These are phyloP conservation scores for Drosophila kepulauana DNA, from an alignment of 1,140 invertebrate genomes.

Conservation along the genomic window DNA sequence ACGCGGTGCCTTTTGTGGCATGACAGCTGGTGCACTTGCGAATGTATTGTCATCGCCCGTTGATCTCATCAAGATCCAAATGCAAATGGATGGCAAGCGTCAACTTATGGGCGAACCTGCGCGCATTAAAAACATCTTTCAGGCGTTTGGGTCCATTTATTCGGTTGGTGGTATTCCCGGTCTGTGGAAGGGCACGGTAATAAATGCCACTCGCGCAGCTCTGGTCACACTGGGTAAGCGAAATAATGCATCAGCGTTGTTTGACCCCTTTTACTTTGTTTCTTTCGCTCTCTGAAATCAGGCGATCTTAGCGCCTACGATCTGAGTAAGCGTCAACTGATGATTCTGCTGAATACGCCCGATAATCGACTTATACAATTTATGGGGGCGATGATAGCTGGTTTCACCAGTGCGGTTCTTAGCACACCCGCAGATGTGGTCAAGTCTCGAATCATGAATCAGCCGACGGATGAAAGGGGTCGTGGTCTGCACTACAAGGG, in stretches of 20 bases:
- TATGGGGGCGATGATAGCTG: slow-evolving; percentile 41
- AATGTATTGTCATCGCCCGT: slow-evolving; percentile 28
- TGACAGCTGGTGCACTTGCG: slow-evolving; percentile 15
- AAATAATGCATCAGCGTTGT: too few relatives aligned
- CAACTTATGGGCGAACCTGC: slow-evolving; percentile 25
- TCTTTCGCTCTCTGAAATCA: not conserved
- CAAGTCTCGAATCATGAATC: slow-evolving; percentile 55
- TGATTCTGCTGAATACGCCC: slow-evolving; percentile 7
- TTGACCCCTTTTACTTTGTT: not conserved
- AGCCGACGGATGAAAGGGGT: slow-evolving; percentile 30
- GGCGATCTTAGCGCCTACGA: slow-evolving; percentile 49
- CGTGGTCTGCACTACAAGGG: slow-evolving; percentile 44
- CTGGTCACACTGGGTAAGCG: slow-evolving; percentile 44
- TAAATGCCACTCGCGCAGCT: slow-evolving; percentile 36
- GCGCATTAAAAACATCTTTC: slow-evolving; percentile 25
- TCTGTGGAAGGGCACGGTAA: slow-evolving; percentile 43
- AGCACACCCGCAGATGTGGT: slow-evolving; percentile 57
- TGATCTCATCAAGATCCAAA: slow-evolving; percentile 49
- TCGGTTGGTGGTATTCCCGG: slow-evolving; percentile 17
- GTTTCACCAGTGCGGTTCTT: slow-evolving; percentile 28
- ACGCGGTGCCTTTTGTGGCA: slow-evolving; percentile 16
- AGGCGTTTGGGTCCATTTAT: slow-evolving; percentile 38
- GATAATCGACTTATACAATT: slow-evolving; percentile 47
- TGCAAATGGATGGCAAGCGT: slow-evolving; percentile 55
- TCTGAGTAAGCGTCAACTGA: slow-evolving; percentile 42